Base-by-base conservation (phyloP, 1,140 invertebrate species). In the Drosophila teissieri region DNA sequence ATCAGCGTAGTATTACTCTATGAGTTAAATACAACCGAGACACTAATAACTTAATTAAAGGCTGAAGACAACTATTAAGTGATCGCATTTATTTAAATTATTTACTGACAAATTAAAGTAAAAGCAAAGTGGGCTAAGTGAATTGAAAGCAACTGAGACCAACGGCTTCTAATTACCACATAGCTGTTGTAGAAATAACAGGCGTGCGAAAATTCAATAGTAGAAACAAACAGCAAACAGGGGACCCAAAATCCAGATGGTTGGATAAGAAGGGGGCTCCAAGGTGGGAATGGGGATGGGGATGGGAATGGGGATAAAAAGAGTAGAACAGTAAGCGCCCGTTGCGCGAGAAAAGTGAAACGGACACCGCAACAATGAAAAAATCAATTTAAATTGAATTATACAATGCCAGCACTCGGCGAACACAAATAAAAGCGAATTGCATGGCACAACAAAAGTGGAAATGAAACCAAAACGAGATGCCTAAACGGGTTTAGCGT, bases 371-470 rank as follows among this genome's bases (percentile, higher is more conserved):
- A 60, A 54, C 42, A 65, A 64, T 68, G 57, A 53, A 53, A 63
- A 86, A 86, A 86, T 86, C 82, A 86, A 86, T 86, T 88, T 88
- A 82, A 84, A 85, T 80, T 84, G 73, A 84, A 84, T 85, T 85
- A 84, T 77, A 84, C 81, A 84, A 85, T 67, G 51, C 73, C 74
- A 78, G 61, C 68, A 40, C 48, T 40, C 46, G 54, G 37, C 15
- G 45, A 56, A 44, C 39, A 45, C 51, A 46, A 54, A 73, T 39
- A 73, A 73, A 60, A 61, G 69, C 51, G 70, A 74, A 77, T 77
- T 77, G 74, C 74, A 69, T 62, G 74, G 40, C 60, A 45, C 64
- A 78, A 72, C 58, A 78, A 52, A 49, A 58, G 46, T 24, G 53
- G 56, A 36, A 69, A 46, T 52, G 58, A 76, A 49, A 53, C 31